A percentile compares a stretch with the other conserved stretches of the same genome.
phyloP scores from a whole-genome alignment of 2,797 vertebrate genomes.

The Selene dorsalis region DNA sequence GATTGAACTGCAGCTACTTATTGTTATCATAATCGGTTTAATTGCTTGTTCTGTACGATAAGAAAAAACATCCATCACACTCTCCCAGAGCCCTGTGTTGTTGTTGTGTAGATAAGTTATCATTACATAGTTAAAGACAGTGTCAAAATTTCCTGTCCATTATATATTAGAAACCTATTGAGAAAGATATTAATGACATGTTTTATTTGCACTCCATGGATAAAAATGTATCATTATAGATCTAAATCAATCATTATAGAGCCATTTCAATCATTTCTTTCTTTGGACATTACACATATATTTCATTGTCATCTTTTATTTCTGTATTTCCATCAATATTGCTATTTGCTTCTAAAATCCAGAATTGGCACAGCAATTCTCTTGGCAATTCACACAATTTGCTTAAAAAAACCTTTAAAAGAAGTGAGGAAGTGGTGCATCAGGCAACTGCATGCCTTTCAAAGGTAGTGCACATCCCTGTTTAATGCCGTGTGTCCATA shows the following conservation, averaged over 20 bases:
- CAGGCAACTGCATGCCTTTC: background rate
- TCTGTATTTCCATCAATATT: background rate
- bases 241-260: too few species aligned
- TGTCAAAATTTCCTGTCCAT: too few species aligned
- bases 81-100: too few species aligned
- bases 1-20: background rate
- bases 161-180: too few species aligned
- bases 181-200: too few species aligned
- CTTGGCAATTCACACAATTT: background rate
- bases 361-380: background rate
- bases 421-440: background rate
- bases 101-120: too few species aligned
- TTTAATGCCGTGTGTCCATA: background rate
- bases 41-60: background rate
- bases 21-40: background rate
- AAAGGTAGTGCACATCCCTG: background rate
- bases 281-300: too few species aligned
- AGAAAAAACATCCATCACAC: too few species aligned
- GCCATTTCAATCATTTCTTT: too few species aligned
- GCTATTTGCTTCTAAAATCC: background rate
- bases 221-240: background rate
- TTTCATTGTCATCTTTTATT: too few species aligned
- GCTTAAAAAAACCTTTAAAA: background rate
- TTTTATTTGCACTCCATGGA: background rate
- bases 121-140: too few species aligned